Conservation (phyloP, 2,888 invertebrate species). For the Andrena camellia region DNA sequence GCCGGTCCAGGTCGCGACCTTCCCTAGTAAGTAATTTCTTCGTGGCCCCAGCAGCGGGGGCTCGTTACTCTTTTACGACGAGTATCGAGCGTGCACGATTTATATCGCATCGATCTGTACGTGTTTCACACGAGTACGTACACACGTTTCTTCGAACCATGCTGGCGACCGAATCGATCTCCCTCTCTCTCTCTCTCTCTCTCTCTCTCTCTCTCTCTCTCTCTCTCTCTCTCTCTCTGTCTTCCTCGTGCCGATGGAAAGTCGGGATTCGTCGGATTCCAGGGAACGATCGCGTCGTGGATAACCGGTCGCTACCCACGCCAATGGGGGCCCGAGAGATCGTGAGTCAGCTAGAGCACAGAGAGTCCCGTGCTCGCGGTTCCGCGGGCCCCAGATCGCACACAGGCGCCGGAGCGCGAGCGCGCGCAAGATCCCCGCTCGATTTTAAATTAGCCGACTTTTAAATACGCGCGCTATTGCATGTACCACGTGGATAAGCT, state of each 20-base stretch:
- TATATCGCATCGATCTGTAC: conserved; percentile 39
- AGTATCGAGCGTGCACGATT: conserved; percentile 24
- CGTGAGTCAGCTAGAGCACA: conserved; percentile 76
- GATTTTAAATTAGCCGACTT: conserved; percentile 81
- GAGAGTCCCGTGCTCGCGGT: conserved; percentile 26
- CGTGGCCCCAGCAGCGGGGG: background rate
- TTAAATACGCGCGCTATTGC: conserved; percentile 80
- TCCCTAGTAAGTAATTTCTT: conserved; percentile 8
- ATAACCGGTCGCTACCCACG: conserved; percentile 59
- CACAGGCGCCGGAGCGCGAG: conserved; percentile 73
- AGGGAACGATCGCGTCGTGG: conserved; percentile 49
- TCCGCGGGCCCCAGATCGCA: conserved; percentile 71
- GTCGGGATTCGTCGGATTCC: conserved; percentile 57
- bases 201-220: too few relatives aligned
- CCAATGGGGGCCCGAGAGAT: conserved; percentile 63
- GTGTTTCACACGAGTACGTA: conserved; percentile 46
- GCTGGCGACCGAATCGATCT: conserved; percentile 39
- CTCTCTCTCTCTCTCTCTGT: too few relatives aligned
- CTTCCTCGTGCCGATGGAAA: conserved; percentile 19
- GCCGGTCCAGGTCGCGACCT: conserved; percentile 4
- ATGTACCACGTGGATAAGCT: conserved; percentile 76
- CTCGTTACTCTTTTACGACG: background rate
- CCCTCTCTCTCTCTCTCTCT: background rate
- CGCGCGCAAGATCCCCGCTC: conserved; percentile 75
- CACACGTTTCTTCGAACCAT: conserved; percentile 35